Base-by-base conservation (phyloP, 2,888 invertebrate genomes). In the Bellardia bayeri region DNA sequence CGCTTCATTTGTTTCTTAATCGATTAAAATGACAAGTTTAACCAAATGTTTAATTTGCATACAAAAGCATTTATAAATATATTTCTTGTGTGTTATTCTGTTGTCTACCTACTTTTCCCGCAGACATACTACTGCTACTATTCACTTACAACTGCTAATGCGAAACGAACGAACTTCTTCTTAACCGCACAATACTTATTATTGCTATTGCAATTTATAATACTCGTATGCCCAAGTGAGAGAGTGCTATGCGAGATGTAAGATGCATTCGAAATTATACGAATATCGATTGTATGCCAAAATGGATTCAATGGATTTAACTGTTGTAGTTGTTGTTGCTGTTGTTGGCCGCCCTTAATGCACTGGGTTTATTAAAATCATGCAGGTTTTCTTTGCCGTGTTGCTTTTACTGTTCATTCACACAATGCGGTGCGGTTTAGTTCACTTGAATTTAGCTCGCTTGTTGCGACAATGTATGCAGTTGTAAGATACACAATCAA, bases 41-140 rank as follows among this genome's bases (percentile, higher is more conserved):
- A 80, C 68, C 66, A 80, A 85, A 85, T 85, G 74, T 85, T 74
- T 61, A 85, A 85, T 85, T 85, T 85, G 69, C 80, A 85, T 80
- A 80, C 80, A 85, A 85, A 80, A 80, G 85, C 75, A 72, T 54
- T 66, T 33, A 37, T 58, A 11, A 16, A 63, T n/a, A 23, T 13
- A 7, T 69, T 42, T 75, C 5, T 68, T n/a, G 23, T 16, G 56
- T 37, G 37, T 66, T 74, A 64, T 81, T 74, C 74, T 56, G 64
- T 56, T 45, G 54, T 66, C 58, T 74, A 56, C 42, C 56, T 66
- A 45, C 42, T 66, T 84, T 66, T 58, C 40, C 49, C 49, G 79
- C 30, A 72, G 54, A 71, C 54, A 37, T 16, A 40, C 51, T 37
- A 37, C 68, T 23, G 23, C 23, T 23, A 23, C 23, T 23, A 23